phyloP scores from a whole-genome alignment of 2,113 vertebrate species.

The Bos taurus region DNA sequence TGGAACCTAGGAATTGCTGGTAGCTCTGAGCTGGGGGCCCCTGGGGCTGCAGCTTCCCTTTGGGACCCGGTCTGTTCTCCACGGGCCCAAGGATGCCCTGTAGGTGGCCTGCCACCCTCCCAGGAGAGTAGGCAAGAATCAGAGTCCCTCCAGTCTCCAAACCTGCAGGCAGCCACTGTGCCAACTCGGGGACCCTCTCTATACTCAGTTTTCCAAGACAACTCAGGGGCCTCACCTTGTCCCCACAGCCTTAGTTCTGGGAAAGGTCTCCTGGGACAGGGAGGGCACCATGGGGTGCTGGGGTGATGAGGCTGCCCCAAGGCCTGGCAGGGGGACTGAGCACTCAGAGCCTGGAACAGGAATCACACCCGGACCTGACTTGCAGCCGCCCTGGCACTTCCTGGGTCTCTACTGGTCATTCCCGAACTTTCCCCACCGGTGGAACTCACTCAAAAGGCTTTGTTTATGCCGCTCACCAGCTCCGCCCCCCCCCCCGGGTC shows the following conservation, averaged over 20 bases:
- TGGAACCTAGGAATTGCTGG: background rate
- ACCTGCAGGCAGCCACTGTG: background rate
- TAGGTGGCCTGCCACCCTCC: background rate
- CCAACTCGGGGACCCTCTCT: background rate
- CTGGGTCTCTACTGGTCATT: background rate
- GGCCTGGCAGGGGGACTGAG: background rate
- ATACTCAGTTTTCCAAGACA: background rate
- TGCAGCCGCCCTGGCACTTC: background rate
- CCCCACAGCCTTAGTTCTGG: background rate
- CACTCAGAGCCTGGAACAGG: background rate
- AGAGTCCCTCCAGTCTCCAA: background rate
- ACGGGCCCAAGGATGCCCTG: no score
- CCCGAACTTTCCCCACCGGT: background rate
- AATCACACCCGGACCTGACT: background rate
- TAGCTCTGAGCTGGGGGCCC: background rate
- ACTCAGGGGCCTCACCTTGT: background rate
- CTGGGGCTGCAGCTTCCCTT: background rate
- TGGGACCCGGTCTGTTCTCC: background rate
- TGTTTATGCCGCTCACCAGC: conserved; percentile 26
- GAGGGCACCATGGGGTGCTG: background rate
- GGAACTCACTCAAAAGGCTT: background rate
- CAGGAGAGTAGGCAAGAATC: background rate
- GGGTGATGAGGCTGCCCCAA: background rate
- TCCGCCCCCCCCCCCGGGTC: background rate
- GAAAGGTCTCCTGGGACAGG: background rate